Percentiles rank a stretch among this genome's conserved stretches.
Evolutionary conservation across 2,888 invertebrate genomes (phyloP).

Genomic region (Apantesis nais): DNA sequence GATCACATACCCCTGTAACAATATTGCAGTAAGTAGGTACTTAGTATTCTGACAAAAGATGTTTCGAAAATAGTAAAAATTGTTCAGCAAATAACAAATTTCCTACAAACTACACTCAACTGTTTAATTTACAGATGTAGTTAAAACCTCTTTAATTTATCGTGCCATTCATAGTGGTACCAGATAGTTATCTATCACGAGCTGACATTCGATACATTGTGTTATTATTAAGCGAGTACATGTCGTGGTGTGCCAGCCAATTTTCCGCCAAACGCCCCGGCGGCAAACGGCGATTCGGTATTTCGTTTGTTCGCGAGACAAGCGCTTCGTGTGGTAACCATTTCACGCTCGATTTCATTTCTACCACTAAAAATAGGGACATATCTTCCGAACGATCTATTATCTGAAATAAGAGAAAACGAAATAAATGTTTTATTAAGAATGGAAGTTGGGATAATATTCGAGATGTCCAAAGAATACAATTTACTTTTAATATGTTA

Average conservation of each 20-base stretch:
- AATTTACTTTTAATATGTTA: neutral
- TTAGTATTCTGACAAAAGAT: no score
- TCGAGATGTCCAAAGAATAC: neutral
- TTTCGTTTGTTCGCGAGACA: constrained; percentile 81
- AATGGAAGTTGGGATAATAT: constrained; percentile 24
- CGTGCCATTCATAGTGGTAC: neutral
- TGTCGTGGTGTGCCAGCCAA: constrained; percentile 67
- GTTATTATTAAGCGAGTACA: constrained; percentile 51
- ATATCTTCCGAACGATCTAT: constrained; percentile 59
- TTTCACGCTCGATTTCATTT: constrained; percentile 82
- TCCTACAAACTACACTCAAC: no score
- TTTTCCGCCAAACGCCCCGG: constrained; percentile 77
- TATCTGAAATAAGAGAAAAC: constrained; percentile 55
- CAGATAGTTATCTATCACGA: constrained; percentile 33
- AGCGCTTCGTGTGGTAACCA: constrained; percentile 77
- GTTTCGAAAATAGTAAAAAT: no score
- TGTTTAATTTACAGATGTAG: neutral
- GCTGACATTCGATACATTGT: constrained; percentile 50
- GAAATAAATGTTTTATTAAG: constrained; percentile 43
- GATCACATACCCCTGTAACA: no score
- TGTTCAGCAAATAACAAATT: no score
- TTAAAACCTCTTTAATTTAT: neutral
- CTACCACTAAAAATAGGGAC: constrained; percentile 72
- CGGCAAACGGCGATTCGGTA: constrained; percentile 62
- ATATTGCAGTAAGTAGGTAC: no score